phyloP scores from a whole-genome alignment of 2,888 invertebrate species.

The Brenthis hecate region DNA sequence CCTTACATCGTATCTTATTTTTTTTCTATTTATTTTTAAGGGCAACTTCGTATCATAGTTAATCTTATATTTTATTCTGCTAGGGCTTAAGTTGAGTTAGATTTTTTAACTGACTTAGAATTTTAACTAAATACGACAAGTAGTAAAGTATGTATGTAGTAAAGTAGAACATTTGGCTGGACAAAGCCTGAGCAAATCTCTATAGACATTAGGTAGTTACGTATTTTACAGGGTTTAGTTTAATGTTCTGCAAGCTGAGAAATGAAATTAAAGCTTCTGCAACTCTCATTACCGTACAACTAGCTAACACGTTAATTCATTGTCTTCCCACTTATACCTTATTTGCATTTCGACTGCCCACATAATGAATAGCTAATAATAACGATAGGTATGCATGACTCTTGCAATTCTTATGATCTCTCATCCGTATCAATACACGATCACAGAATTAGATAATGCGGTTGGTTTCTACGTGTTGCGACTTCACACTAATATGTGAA shows the following conservation, averaged over 20 bases:
- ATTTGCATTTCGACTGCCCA: constrained; percentile 22
- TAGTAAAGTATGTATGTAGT: no score
- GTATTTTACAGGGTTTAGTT: background rate
- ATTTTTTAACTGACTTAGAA: no score
- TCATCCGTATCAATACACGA: constrained; percentile 58
- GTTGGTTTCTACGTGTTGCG: constrained; percentile 50
- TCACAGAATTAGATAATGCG: constrained; percentile 59
- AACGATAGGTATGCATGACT: constrained; percentile 31
- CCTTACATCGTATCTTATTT: no score
- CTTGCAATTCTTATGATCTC: constrained; percentile 42
- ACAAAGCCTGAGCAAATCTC: no score
- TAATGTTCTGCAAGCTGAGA: background rate
- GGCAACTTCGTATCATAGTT: no score
- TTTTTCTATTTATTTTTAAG: no score
- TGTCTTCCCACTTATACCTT: background rate
- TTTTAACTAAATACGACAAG: no score
- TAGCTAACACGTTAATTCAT: no score
- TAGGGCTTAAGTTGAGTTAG: no score
- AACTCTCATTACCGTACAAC: background rate
- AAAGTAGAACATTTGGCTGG: no score
- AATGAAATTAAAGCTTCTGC: background rate
- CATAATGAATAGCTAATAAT: constrained; percentile 29
- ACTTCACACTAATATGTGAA: constrained; percentile 60
- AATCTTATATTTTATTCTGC: no score
- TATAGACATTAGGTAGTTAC: no score